Base-by-base conservation (phyloP, 2,113 vertebrate species). In the Microcebus ravelobensis region DNA sequence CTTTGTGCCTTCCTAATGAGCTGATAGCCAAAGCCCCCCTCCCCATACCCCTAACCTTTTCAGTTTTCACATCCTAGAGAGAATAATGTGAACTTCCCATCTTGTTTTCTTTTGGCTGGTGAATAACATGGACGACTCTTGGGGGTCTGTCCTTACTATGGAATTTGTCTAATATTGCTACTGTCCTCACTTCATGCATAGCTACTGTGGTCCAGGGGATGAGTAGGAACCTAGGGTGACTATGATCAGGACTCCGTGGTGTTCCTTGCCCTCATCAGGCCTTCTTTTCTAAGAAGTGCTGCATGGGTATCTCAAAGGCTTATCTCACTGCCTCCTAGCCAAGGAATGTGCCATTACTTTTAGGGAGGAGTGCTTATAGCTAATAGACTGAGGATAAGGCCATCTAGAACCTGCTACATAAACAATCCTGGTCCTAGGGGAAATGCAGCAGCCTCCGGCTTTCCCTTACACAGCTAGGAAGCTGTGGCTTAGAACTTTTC, bases 11-110 rank as follows among this genome's bases (percentile, higher is more conserved):
- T 94, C 83, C 39, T 82, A 52, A 42, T 27, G 25, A 36, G 17
- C 74, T 48, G 27, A 23, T 71, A 91, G 20, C 79, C 71, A 61
- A 88, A 93, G 73, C 8, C 36, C 34, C 45, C 29, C 21, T 8
- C 45, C 23, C 14, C 34, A 31, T 23, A 34, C 31, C n/a, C 31
- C 18, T 80, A 82, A 21, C 57, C n/a, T 59, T 92, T 89, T 87
- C 88, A 29, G 21, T 93, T 73, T 63, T 73, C 82, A 80, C 31
- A 50, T 55, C 31, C 21, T 94, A 45, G 36, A 59, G 42, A 79
- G 61, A 67, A 48, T 65, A 94, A 13, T 93, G 14, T 94, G n/a
- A 84, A 94, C 48, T 87, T 90, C 15, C 71, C n/a, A 70, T 84
- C 39, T 84, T 9, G 23, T 84, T 94, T 95, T 85, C 52, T 89